Evolutionary conservation across 2,113 vertebrate species (phyloP).

Genomic region (Chionomys nivalis): DNA sequence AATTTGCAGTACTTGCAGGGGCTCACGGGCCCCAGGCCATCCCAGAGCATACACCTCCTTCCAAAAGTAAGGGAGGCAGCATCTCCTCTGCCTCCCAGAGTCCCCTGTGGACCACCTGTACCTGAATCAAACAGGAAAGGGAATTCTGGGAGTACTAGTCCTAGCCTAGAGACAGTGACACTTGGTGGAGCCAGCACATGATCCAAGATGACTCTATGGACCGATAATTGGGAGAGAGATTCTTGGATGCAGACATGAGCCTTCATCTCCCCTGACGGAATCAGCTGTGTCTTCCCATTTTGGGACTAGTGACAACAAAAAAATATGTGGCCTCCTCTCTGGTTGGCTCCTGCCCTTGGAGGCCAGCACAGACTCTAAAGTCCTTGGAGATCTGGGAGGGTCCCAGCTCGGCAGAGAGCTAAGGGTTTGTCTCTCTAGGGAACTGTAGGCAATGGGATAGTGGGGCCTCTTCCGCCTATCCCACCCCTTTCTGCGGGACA

Average conservation of each 20-base stretch:
- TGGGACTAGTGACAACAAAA: neutral
- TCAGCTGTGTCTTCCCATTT: neutral
- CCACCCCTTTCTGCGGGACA: neutral
- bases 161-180: neutral
- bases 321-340: neutral
- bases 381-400: neutral
- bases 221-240: neutral
- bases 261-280: neutral
- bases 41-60: neutral
- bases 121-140: neutral
- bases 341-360: neutral
- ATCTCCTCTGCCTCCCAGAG: neutral
- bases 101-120: neutral
- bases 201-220: neutral
- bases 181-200: neutral
- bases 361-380: neutral
- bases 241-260: neutral
- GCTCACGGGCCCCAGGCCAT: neutral
- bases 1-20: neutral
- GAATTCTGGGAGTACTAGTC: constrained; percentile 26
- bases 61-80: neutral
- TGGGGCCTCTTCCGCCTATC: neutral
- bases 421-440: neutral
- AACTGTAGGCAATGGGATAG: neutral
- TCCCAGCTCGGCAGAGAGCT: neutral